Conservation (phyloP, 2,113 vertebrate species). For the Anser brachyrhynchus region DNA sequence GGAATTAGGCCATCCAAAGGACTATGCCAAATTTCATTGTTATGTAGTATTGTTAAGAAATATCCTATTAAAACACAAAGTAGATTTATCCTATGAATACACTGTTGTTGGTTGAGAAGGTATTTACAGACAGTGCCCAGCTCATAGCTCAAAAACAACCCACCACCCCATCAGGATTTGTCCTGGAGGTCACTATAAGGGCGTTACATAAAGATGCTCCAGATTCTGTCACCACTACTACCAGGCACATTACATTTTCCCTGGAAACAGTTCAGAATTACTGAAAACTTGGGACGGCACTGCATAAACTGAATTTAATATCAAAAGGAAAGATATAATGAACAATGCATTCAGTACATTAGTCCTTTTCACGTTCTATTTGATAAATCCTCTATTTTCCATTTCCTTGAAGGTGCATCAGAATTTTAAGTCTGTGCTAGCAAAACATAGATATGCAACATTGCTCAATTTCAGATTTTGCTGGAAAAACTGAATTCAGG, state of each 20-base stretch:
- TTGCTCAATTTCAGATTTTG: background rate
- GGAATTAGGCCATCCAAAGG: background rate
- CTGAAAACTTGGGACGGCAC: background rate
- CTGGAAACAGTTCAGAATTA: background rate
- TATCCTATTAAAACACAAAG: background rate
- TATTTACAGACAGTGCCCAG: background rate
- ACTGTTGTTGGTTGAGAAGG: background rate
- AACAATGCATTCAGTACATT: background rate
- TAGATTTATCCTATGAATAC: background rate
- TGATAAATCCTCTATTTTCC: background rate
- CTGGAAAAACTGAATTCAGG: background rate
- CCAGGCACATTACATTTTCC: background rate
- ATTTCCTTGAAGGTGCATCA: background rate
- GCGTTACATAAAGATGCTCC: background rate
- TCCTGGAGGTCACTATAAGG: background rate
- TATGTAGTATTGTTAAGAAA: background rate
- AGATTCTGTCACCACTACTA: background rate
- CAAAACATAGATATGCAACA: accelerated
- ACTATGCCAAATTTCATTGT: background rate
- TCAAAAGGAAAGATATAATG: background rate
- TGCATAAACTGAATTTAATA: background rate
- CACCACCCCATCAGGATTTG: background rate
- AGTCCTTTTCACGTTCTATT: background rate
- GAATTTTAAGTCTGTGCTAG: background rate
- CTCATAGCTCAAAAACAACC: background rate